Base-by-base conservation (phyloP, 2,113 vertebrate species). In the Monarcha castaneiventris region DNA sequence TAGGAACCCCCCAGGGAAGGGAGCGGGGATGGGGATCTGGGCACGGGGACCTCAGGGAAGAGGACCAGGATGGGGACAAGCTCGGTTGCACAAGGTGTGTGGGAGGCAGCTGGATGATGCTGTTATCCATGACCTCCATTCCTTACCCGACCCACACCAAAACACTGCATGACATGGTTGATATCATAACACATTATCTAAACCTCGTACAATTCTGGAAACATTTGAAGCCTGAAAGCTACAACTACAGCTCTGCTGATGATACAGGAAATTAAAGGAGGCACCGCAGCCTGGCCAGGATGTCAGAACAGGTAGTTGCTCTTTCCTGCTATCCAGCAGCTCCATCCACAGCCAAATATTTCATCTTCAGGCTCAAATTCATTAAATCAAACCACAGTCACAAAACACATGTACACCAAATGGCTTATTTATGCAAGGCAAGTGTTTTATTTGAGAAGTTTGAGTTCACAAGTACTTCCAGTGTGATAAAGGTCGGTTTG, bases 381-480 rank as follows among this genome's bases (percentile, higher is more conserved):
- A 1, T 46, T 26, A 26, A 29, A 10, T 3, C 39, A 83, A 94
- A 44, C 35, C 48, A 30, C 49, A 39, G 4, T 3, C 66, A 72
- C 72, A 84, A 79, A 80, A 20, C 17, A 52, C 35, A 51, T 7
- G 25, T 3, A 56, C 79, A 66, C 13, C 2, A 1, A 55, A 5
- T 0, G 0, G 39, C 2, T 7, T 26, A 49, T 69, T 94, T 87
- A 49, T 85, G 55, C 87, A 93, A 77, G 63, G 55, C 81, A 75
- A 82, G 35, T 73, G 18, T 76, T 97, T 96, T 97, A 97, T 94
- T 97, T 63, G 66, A 85, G 87, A 39, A 90, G 41, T 25, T 15
- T 13, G 44, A 89, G 32, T 73, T 87, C 81, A 79, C 35, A 8
- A 10, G 23, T 27, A 61, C 8, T 77, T 86, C 46, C 56, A 68